These are phyloP conservation scores for Agriopis leucophaearia DNA, from an alignment of 2,888 invertebrate genomes.

Conservation along the genomic window DNA sequence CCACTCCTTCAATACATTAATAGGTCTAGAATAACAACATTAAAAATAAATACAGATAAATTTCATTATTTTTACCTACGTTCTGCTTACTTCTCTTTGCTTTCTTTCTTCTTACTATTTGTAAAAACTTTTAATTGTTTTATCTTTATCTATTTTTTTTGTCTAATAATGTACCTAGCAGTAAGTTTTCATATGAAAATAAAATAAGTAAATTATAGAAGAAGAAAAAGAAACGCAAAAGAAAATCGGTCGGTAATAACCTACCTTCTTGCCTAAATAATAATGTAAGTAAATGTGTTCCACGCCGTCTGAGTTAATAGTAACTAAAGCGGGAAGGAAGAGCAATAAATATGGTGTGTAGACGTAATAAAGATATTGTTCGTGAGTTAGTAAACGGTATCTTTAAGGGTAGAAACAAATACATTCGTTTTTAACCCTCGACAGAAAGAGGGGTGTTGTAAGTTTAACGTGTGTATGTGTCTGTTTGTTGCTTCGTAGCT, in stretches of 20 bases:
- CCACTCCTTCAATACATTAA: slow-evolving; percentile 49
- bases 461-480: too few species aligned
- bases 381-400: background rate
- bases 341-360: slow-evolving; percentile 23
- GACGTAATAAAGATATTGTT: slow-evolving; percentile 26
- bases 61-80: too few species aligned
- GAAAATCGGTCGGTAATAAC: slow-evolving; percentile 24
- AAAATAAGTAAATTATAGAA: slow-evolving; percentile 16
- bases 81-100: too few species aligned
- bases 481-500: too few species aligned
- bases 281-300: background rate
- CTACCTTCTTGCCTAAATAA: background rate
- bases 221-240: slow-evolving; percentile 25
- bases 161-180: too few species aligned
- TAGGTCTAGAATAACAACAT: slow-evolving; percentile 48
- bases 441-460: too few species aligned
- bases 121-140: too few species aligned
- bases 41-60: slow-evolving; percentile 52
- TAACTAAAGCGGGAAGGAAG: slow-evolving; percentile 19
- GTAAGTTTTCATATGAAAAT: too few species aligned
- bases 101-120: too few species aligned
- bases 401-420: too few species aligned
- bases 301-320: slow-evolving; percentile 2
- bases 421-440: too few species aligned
- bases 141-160: too few species aligned